These are phyloP conservation scores for Actinia equina DNA, from an alignment of 64 coral and sea anemone genomes.

Conservation along the genomic window DNA sequence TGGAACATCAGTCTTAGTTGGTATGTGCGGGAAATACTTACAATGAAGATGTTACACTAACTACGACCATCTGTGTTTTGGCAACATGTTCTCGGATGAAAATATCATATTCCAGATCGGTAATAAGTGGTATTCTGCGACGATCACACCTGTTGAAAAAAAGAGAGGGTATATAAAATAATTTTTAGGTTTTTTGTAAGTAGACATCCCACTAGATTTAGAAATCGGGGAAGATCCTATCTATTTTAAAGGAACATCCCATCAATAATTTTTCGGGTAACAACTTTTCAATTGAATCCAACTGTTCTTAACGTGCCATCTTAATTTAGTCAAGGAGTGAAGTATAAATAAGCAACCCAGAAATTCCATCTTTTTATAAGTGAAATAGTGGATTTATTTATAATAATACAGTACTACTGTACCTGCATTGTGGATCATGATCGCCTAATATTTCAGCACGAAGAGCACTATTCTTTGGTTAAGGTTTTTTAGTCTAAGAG, in stretches of 20 bases:
- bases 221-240: not conserved
- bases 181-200: not conserved
- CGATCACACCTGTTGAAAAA: conserved; percentile 69
- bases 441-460: conserved; percentile 72
- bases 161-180: too few relatives aligned
- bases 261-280: not conserved
- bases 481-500: not conserved
- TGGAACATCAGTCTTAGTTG: not conserved
- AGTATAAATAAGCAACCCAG: too few relatives aligned
- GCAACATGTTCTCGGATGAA: conserved; percentile 90
- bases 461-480: conserved; percentile 59
- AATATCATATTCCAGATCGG: conserved; percentile 88
- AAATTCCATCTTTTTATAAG: too few relatives aligned
- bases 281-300: not conserved
- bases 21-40: conserved; percentile 30
- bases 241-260: not conserved
- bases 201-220: not conserved
- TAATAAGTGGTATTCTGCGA: conserved; percentile 78
- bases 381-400: too few relatives aligned
- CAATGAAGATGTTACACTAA: conserved; percentile 95
- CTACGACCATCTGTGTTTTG: conserved; percentile 80
- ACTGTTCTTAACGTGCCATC: too few relatives aligned
- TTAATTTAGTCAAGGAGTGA: too few relatives aligned
- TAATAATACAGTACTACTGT: not conserved
- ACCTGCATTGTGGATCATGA: conserved; percentile 81